Conservation (phyloP, 2,888 invertebrate species). For the Athrips mouffetella region DNA sequence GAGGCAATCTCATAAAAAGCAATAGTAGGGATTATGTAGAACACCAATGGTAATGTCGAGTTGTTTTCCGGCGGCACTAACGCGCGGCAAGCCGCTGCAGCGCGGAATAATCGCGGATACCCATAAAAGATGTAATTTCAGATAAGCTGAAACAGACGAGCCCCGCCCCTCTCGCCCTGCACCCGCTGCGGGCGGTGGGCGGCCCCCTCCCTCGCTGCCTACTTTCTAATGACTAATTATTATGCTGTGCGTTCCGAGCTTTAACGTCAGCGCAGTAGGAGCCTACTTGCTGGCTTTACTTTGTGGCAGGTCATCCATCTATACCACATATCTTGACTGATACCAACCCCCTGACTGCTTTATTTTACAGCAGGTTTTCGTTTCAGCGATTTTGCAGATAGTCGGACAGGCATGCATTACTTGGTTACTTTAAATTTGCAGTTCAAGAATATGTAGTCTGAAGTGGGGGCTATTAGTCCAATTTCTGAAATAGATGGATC, state of each 20-base stretch:
- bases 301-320: constrained; percentile 54
- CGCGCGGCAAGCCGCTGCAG: constrained; percentile 75
- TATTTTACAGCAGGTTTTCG: not conserved
- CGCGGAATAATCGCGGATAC: constrained; percentile 78
- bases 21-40: constrained; percentile 73
- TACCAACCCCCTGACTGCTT: constrained; percentile 14
- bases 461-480: too few species aligned
- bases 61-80: constrained; percentile 72
- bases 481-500: too few species aligned
- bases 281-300: constrained; percentile 53
- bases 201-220: constrained; percentile 59
- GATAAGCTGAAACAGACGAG: constrained; percentile 79
- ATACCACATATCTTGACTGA: constrained; percentile 38
- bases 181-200: constrained; percentile 36
- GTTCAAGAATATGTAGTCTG: too few species aligned
- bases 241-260: constrained; percentile 77
- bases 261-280: constrained; percentile 56
- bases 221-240: constrained; percentile 79
- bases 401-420: too few species aligned
- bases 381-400: not conserved
- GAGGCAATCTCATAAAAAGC: constrained; percentile 66
- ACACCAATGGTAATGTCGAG: constrained; percentile 69
- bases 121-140: constrained; percentile 80
- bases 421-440: too few species aligned
- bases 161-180: constrained; percentile 57